phyloP scores from a whole-genome alignment of 1,140 invertebrate genomes.

The Hestina assimilis region DNA sequence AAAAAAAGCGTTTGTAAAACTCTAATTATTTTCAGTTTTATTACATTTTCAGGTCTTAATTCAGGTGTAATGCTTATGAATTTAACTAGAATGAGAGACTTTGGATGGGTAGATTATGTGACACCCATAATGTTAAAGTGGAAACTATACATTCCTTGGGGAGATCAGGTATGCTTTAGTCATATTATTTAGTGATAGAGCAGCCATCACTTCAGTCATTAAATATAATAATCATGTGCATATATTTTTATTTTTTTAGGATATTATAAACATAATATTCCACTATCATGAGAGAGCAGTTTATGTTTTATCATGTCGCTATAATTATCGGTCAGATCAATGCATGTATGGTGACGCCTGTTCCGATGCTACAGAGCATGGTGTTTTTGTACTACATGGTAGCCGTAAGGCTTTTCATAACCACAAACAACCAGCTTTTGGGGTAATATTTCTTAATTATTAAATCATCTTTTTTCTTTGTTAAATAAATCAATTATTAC shows the following conservation, averaged over 20 bases:
- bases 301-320: conserved; percentile 90
- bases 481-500: too few relatives aligned
- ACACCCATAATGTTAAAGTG: conserved; percentile 92
- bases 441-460: conserved; percentile 65
- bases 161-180: conserved; percentile 83
- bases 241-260: conserved; percentile 74
- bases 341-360: conserved; percentile 96
- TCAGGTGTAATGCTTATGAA: conserved; percentile 99
- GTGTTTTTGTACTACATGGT: conserved; percentile 92
- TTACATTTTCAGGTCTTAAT: conserved; percentile 86
- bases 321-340: conserved; percentile 96
- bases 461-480: neutral
- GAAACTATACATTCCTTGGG: conserved; percentile 93
- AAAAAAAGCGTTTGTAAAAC: too few relatives aligned
- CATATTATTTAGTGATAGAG: too few relatives aligned
- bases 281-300: conserved; percentile 92
- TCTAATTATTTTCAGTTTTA: conserved; percentile 13
- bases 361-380: conserved; percentile 84
- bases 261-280: conserved; percentile 98
- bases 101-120: conserved; percentile 91
- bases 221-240: too few relatives aligned
- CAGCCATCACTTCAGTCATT: too few relatives aligned
- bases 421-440: conserved; percentile 91
- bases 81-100: conserved; percentile 91
- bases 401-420: conserved; percentile 92